These are phyloP conservation scores for Prorops nasuta DNA, from an alignment of 1,140 invertebrate species.

Conservation along the genomic window DNA sequence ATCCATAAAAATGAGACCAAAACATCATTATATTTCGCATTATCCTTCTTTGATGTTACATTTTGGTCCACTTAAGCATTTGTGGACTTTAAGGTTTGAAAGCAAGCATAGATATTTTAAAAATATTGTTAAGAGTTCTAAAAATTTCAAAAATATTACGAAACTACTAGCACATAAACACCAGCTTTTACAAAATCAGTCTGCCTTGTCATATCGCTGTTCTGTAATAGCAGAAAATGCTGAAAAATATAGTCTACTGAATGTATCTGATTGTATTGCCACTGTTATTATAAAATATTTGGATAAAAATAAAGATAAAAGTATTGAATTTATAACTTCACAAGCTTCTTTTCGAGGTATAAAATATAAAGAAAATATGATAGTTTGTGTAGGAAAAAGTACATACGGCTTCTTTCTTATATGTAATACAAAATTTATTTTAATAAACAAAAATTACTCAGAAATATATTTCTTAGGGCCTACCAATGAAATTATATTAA, in stretches of 20 bases:
- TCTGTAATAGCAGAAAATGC: neutral
- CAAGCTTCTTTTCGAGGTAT: conserved; percentile 5
- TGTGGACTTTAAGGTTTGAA: conserved; percentile 11
- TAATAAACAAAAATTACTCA: conserved; percentile 5
- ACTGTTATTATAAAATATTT: neutral
- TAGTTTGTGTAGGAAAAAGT: conserved; percentile 10
- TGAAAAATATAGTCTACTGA: neutral
- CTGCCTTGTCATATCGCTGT: neutral
- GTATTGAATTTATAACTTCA: neutral
- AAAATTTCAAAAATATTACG: conserved; percentile 6
- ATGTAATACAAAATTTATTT: conserved; percentile 9
- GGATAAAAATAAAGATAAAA: neutral
- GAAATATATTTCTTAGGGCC: conserved; percentile 4
- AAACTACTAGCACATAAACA: conserved; percentile 1
- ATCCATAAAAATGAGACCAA: conserved; percentile 1
- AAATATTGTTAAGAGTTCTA: too few species aligned
- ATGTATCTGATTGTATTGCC: neutral
- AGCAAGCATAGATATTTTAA: conserved; percentile 1
- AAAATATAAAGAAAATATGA: conserved; percentile 3
- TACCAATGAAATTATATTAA: conserved; percentile 7
- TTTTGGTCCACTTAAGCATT: conserved; percentile 4
- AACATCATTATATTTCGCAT: conserved; percentile 6
- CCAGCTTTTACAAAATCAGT: neutral
- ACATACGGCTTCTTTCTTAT: conserved; percentile 2
- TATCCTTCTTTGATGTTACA: too few species aligned